phyloP scores from a whole-genome alignment of 1,140 invertebrate genomes.

The Acyrthosiphon pisum region DNA sequence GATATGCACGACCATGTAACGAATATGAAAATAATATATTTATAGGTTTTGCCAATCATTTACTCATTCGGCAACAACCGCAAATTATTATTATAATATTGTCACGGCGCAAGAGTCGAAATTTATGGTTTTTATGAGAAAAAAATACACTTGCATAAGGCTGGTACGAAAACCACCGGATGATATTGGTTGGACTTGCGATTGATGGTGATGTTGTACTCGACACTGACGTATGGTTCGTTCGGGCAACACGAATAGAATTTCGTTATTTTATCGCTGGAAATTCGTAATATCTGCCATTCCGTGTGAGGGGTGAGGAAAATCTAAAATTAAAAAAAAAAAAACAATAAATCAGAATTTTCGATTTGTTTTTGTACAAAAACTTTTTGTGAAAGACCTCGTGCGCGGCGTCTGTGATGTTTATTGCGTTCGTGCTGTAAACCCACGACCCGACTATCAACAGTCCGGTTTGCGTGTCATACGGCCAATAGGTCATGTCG shows the following conservation, averaged over 20 bases:
- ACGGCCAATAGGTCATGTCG: slow-evolving; percentile 76
- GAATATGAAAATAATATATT: neutral
- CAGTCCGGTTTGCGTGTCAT: slow-evolving; percentile 73
- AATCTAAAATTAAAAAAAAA: neutral
- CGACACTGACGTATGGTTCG: neutral
- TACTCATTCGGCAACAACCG: neutral
- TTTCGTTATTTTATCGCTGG: neutral
- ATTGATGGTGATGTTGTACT: slow-evolving; percentile 38
- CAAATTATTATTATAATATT: neutral
- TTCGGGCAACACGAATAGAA: neutral
- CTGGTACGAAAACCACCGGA: slow-evolving; percentile 8
- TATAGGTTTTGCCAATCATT: too few species aligned
- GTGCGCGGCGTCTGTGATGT: neutral
- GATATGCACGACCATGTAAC: neutral
- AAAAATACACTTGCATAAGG: slow-evolving; percentile 43
- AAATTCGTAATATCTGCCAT: slow-evolving; percentile 22
- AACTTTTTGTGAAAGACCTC: neutral
- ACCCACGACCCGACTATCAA: slow-evolving; percentile 76
- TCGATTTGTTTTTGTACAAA: neutral
- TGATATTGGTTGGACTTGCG: neutral
- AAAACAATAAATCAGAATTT: neutral
- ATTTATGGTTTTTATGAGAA: neutral
- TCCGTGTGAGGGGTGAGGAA: neutral
- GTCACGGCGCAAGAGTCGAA: neutral
- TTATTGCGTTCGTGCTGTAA: slow-evolving; percentile 62